Conservation (phyloP, 2,113 vertebrate genomes). For the Rhombomys opimus region DNA sequence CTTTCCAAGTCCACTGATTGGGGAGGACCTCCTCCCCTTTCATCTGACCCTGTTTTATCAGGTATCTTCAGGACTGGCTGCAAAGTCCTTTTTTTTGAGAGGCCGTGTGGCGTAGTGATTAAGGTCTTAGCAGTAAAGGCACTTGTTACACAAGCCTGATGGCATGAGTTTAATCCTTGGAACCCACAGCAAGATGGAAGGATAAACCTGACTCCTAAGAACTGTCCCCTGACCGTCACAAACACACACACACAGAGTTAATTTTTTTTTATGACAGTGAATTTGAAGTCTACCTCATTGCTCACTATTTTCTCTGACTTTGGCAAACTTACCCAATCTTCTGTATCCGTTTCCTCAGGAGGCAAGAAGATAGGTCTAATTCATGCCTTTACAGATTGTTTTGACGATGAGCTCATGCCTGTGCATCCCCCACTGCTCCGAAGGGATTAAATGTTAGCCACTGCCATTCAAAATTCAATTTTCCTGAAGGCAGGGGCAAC, state of each 20-base stretch:
- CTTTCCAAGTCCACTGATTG: too few species aligned
- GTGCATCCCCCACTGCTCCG: background rate
- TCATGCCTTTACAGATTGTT: background rate
- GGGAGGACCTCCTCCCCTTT: too few species aligned
- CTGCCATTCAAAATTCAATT: conserved; percentile 26
- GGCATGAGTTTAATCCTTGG: background rate
- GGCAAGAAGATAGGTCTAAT: background rate
- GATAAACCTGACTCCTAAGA: background rate
- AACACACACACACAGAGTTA: background rate
- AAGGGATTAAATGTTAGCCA: background rate
- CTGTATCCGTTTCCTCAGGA: background rate
- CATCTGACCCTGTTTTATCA: too few species aligned
- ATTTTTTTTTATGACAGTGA: background rate
- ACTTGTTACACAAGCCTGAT: background rate
- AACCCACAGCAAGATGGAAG: background rate
- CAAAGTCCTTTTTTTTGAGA: background rate
- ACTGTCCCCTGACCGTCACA: background rate
- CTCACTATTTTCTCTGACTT: background rate
- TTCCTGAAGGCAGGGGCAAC: background rate
- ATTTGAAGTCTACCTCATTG: background rate
- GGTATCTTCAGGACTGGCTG: too few species aligned
- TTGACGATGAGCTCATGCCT: background rate
- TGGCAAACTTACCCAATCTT: background rate
- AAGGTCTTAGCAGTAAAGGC: background rate
- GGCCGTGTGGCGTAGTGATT: background rate